Conservation (phyloP, 2,113 vertebrate species). For the Pseudopipra pipra region DNA sequence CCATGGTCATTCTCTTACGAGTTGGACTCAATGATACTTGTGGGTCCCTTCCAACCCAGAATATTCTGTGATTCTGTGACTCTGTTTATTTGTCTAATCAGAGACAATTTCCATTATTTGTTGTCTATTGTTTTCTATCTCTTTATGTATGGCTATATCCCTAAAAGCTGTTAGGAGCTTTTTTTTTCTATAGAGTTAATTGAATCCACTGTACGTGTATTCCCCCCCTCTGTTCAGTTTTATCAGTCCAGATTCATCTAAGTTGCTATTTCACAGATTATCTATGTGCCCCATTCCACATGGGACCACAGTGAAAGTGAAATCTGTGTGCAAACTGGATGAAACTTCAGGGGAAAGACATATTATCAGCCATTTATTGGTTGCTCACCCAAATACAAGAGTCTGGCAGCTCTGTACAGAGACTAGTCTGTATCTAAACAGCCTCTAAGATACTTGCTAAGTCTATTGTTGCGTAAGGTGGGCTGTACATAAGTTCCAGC, state of each 20-base stretch:
- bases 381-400: not conserved
- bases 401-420: not conserved
- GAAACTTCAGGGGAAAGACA: not conserved
- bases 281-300: not conserved
- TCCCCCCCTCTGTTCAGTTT: not conserved
- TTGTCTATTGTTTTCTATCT: not conserved
- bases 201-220: not conserved
- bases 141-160: not conserved
- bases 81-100: not conserved
- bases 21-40: not conserved
- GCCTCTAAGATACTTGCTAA: not conserved
- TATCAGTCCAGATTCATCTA: not conserved
- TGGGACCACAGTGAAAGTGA: not conserved
- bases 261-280: not conserved
- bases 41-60: not conserved
- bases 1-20: not conserved
- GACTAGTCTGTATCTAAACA: not conserved
- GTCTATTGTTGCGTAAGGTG: not conserved
- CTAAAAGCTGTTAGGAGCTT: not conserved
- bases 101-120: not conserved
- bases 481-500: accelerated
- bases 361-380: not conserved
- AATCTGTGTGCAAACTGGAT: not conserved
- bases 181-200: not conserved
- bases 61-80: not conserved